These are phyloP conservation scores for Osmerus eperlanus DNA, from an alignment of 2,113 vertebrate species.

Conservation along the genomic window DNA sequence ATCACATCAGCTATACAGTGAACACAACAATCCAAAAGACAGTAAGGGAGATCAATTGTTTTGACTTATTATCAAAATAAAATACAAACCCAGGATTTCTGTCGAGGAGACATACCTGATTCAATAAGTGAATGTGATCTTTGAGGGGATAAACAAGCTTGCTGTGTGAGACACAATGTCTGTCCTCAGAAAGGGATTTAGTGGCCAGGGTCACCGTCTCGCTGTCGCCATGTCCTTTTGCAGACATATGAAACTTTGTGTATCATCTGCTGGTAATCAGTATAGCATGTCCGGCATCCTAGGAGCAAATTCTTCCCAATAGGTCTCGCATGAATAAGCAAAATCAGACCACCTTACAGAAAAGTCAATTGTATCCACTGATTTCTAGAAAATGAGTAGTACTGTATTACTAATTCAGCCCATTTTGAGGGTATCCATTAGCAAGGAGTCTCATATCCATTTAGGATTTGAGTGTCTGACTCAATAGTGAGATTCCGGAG, in stretches of 20 bases:
- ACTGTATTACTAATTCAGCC: constrained; percentile 1
- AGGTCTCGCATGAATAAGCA: not conserved
- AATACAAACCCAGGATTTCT: too few species aligned
- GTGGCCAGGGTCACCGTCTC: constrained; percentile 29
- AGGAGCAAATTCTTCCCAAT: not conserved
- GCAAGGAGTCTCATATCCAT: too few species aligned
- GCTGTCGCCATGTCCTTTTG: constrained; percentile 23
- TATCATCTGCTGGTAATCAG: constrained; percentile 1
- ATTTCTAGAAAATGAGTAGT: constrained; percentile 3
- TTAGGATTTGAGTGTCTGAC: too few species aligned
- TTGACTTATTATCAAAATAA: too few species aligned
- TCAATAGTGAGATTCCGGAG: too few species aligned
- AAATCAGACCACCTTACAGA: not conserved
- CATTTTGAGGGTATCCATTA: not conserved
- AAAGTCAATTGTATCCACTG: not conserved
- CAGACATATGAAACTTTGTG: constrained; percentile 21
- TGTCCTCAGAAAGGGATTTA: constrained; percentile 24
- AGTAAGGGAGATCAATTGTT: too few species aligned
- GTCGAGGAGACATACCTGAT: too few species aligned
- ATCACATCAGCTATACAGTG: too few species aligned
- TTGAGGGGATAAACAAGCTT: too few species aligned
- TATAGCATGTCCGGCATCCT: not conserved
- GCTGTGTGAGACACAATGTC: constrained; percentile 27
- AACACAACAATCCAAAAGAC: too few species aligned
- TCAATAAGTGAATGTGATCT: too few species aligned